phyloP scores from a whole-genome alignment of 2,113 vertebrate genomes.

The Sisor rabdophorus region DNA sequence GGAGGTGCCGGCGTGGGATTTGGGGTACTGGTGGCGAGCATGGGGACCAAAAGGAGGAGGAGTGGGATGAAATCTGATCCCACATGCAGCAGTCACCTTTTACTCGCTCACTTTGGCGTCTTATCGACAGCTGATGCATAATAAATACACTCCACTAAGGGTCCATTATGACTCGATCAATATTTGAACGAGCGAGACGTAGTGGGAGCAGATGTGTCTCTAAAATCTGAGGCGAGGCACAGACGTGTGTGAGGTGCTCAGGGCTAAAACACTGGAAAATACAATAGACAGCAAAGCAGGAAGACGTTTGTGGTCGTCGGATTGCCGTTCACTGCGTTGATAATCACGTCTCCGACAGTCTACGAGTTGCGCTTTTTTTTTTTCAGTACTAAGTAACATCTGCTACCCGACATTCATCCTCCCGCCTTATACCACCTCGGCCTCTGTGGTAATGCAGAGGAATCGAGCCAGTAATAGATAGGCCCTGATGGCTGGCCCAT shows the following conservation, averaged over 20 bases:
- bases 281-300: neutral
- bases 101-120: conserved; percentile 72
- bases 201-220: conserved; percentile 63
- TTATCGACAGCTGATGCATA: conserved; percentile 81
- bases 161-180: conserved; percentile 80
- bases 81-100: conserved; percentile 74
- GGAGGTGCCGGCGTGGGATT: conserved; percentile 16
- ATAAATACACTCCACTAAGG: conserved; percentile 82
- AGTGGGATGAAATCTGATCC: conserved; percentile 66
- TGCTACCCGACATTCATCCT: conserved; percentile 46
- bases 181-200: conserved; percentile 62
- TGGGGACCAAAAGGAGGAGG: neutral
- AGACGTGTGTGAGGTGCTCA: neutral
- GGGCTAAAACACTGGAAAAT: conserved; percentile 2
- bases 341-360: neutral
- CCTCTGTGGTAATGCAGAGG: conserved; percentile 43
- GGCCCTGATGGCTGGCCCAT: conserved; percentile 64
- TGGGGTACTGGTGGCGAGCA: conserved; percentile 11
- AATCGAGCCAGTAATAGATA: conserved; percentile 72
- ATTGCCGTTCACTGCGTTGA: neutral
- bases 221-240: conserved; percentile 46
- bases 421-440: conserved; percentile 39
- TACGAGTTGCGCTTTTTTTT: neutral
- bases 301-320: neutral
- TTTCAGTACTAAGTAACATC: conserved; percentile 37